Evolutionary conservation across 2,113 vertebrate genomes (phyloP).

Genomic region (Forbesichthys papilliferus): DNA sequence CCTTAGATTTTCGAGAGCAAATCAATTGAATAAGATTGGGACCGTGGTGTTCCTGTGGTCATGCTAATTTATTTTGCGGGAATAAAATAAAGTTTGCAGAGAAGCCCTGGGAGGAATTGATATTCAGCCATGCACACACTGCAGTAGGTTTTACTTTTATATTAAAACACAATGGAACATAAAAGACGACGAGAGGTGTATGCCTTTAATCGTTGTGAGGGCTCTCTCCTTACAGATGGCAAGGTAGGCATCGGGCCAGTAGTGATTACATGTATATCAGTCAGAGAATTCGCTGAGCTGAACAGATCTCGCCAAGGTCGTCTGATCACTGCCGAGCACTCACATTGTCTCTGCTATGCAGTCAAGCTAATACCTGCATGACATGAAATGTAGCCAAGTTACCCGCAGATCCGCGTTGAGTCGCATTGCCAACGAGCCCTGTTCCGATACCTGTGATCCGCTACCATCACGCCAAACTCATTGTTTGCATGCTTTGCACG

Average conservation of each 20-base stretch:
- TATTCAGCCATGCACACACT: slow-evolving; percentile 19
- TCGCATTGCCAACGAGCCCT: slow-evolving; percentile 44
- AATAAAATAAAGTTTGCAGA: slow-evolving; percentile 9
- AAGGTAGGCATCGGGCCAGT: slow-evolving; percentile 41
- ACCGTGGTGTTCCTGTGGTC: slow-evolving; percentile 2
- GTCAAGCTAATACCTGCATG: slow-evolving; percentile 45
- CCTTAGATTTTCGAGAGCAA: slow-evolving; percentile 13
- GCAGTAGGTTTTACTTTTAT: slow-evolving; percentile 15
- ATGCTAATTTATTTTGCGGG: slow-evolving; percentile 9
- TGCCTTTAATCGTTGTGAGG: slow-evolving; percentile 26
- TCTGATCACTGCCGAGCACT: slow-evolving; percentile 34
- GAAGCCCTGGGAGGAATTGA: slow-evolving; percentile 25
- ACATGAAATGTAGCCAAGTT: slow-evolving; percentile 37
- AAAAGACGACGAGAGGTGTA: slow-evolving; percentile 1
- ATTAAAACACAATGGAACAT: slow-evolving; percentile 18
- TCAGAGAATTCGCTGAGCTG: slow-evolving; percentile 60
- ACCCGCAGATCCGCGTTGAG: slow-evolving; percentile 46
- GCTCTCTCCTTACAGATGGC: slow-evolving; percentile 28
- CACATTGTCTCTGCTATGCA: slow-evolving; percentile 37
- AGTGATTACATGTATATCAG: slow-evolving; percentile 51
- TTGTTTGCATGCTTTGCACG: slow-evolving; percentile 22
- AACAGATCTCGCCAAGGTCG: slow-evolving; percentile 62
- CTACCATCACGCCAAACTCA: slow-evolving; percentile 13
- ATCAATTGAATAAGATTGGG: slow-evolving; percentile 8
- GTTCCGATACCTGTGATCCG: slow-evolving; percentile 35